Evolutionary conservation across 2,113 vertebrate genomes (phyloP).

Genomic region (Meleagris gallopavo): DNA sequence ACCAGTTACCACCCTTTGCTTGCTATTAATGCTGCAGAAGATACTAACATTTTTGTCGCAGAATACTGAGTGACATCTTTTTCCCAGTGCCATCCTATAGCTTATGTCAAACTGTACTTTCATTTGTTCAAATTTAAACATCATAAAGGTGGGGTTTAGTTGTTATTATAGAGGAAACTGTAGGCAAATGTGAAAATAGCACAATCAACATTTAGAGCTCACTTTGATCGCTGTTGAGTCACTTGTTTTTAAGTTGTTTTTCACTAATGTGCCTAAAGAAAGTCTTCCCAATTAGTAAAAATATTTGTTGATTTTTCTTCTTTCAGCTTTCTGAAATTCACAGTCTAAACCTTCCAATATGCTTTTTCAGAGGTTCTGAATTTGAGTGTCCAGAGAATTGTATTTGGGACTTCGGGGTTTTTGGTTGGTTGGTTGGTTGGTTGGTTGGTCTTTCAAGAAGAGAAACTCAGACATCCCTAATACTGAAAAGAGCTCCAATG

Average conservation of each 20-base stretch:
- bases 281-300: background rate
- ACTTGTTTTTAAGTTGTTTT: background rate
- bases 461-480: background rate
- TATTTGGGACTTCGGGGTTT: background rate
- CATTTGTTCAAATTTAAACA: background rate
- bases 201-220: background rate
- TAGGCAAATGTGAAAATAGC: background rate
- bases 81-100: background rate
- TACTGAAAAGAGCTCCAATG: background rate
- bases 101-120: rapidly evolving
- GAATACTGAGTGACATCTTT: background rate
- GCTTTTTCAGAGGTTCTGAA: background rate
- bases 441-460: background rate
- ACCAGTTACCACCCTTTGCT: background rate
- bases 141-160: background rate
- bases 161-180: background rate
- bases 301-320: background rate
- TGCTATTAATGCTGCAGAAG: background rate
- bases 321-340: background rate
- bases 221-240: background rate
- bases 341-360: background rate
- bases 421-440: background rate
- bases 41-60: background rate
- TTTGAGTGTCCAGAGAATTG: background rate
- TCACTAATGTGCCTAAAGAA: background rate